Percentiles rank a stretch among this genome's conserved stretches.
phyloP scores from a whole-genome alignment of 2,797 vertebrate genomes.

The Acrossocheilus fasciatus region DNA sequence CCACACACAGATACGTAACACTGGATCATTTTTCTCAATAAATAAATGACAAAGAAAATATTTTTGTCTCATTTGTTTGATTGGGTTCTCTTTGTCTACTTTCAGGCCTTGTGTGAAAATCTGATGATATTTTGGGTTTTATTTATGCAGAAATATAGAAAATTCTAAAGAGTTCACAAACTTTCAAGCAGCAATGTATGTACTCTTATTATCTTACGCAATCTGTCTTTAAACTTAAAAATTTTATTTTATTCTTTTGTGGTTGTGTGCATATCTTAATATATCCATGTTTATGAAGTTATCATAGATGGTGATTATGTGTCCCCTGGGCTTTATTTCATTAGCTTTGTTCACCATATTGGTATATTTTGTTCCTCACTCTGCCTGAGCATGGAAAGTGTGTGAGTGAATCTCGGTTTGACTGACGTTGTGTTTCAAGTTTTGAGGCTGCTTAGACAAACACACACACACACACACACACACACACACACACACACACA shows the following conservation, averaged over 20 bases:
- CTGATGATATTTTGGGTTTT: too few species aligned
- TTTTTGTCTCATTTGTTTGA: too few species aligned
- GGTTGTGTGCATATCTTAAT: background rate
- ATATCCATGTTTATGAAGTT: background rate
- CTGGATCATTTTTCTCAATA: too few species aligned
- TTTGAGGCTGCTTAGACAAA: constrained; percentile 8
- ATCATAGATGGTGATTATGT: constrained; percentile 26
- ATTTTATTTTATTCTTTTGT: background rate
- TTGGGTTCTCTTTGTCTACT: too few species aligned
- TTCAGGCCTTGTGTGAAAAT: too few species aligned
- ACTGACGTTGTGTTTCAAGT: constrained; percentile 35
- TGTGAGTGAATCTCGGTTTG: constrained; percentile 65
- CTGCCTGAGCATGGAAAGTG: constrained; percentile 68
- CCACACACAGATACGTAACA: too few species aligned
- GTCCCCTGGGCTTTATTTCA: constrained; percentile 51
- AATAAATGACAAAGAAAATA: too few species aligned
- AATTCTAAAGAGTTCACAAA: too few species aligned
- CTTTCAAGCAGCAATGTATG: background rate
- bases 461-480: background rate
- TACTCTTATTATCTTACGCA: background rate
- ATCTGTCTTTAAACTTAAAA: background rate
- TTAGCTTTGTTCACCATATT: constrained; percentile 63
- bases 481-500: too few species aligned
- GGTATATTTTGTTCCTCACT: constrained; percentile 70
- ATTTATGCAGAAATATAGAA: background rate